Base-by-base conservation (phyloP, 53 echinoderm and acorn worm species). In the Zoroaster sp. region DNA sequence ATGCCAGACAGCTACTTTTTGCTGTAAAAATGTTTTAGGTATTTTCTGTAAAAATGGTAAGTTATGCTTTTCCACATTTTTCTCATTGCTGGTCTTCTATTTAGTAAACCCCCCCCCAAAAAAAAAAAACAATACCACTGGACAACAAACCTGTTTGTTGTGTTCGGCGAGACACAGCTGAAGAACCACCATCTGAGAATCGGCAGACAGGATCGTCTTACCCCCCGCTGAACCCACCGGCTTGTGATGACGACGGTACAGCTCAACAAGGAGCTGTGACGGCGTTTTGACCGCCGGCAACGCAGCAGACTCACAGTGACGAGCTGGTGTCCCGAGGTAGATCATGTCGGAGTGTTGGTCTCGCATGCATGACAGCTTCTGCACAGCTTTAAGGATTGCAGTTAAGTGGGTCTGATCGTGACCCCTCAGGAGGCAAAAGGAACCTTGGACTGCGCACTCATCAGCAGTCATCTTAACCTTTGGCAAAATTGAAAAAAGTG, bases 61-160 rank as follows among this genome's bases (percentile, higher is more conserved):
- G n/a, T n/a, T n/a, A n/a, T n/a, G n/a, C n/a, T n/a, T n/a, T n/a
- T n/a, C n/a, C n/a, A n/a, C n/a, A n/a, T n/a, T n/a, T n/a, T n/a
- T n/a, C n/a, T n/a, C n/a, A n/a, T n/a, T n/a, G n/a, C n/a, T n/a
- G n/a, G n/a, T n/a, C n/a, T n/a, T n/a, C n/a, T n/a, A n/a, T n/a
- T n/a, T n/a, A n/a, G n/a, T n/a, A n/a, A n/a, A n/a, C n/a, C n/a
- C n/a, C n/a, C n/a, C n/a, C n/a, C n/a, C n/a, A n/a, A n/a, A n/a
- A n/a, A n/a, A n/a, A n/a, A n/a, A n/a, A n/a, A n/a, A n/a, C n/a
- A n/a, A n/a, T n/a, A n/a, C n/a, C n/a, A n/a, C n/a, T n/a, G n/a
- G n/a, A n/a, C n/a, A n/a, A n/a, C 65, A 81, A 81, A 95, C 97
- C 93, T 90, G 80, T 90, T 95, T 97, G 78, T 93, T 90, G 69